Conservation (phyloP, 2,888 invertebrate species). For the Eupithecia dodoneata region DNA sequence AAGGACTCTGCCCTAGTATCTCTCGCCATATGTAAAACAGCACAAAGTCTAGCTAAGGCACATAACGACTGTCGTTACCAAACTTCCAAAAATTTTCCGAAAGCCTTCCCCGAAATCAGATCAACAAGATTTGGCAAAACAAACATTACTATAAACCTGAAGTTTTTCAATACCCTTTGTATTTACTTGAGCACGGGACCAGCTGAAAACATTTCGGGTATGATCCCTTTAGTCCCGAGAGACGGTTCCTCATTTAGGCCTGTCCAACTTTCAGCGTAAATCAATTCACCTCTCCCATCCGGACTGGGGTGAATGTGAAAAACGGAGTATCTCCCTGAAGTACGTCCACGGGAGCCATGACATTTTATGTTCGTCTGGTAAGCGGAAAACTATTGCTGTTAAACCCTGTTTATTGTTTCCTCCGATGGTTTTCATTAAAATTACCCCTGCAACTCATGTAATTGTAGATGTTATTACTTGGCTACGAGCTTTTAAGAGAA, state of each 20-base stretch:
- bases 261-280: slow-evolving; percentile 61
- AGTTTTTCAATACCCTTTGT: slow-evolving; percentile 33
- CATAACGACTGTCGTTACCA: neutral
- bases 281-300: slow-evolving; percentile 55
- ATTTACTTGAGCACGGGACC: slow-evolving; percentile 21
- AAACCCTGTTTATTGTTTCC: neutral
- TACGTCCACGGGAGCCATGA: slow-evolving; percentile 45
- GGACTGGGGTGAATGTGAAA: slow-evolving; percentile 47
- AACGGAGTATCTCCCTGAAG: slow-evolving; percentile 45
- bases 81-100: neutral
- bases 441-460: no score
- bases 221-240: slow-evolving; percentile 43
- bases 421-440: neutral
- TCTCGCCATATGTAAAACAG: neutral
- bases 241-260: slow-evolving; percentile 54
- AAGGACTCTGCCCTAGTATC: neutral
- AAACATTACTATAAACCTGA: slow-evolving; percentile 30
- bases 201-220: slow-evolving; percentile 32
- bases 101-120: slow-evolving; percentile 15
- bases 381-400: slow-evolving; percentile 36
- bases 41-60: neutral
- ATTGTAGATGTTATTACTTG: neutral
- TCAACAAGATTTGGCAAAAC: slow-evolving; percentile 24
- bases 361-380: slow-evolving; percentile 38
- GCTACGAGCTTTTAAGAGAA: slow-evolving; percentile 6